phyloP scores from a whole-genome alignment of 2,113 vertebrate genomes.

The Scortum barcoo region DNA sequence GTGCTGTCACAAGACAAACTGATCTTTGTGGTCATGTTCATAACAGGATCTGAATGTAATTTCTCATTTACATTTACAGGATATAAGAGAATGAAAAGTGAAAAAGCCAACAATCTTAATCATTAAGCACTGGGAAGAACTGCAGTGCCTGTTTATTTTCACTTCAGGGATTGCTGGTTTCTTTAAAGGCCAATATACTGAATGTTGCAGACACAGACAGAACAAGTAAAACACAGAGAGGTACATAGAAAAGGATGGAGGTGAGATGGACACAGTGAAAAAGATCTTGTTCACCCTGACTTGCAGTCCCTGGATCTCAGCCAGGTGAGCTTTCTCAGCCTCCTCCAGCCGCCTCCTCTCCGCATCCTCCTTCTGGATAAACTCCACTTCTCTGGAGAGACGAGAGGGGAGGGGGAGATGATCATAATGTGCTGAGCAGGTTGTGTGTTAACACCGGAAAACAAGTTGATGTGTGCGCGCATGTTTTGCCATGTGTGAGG shows the following conservation, averaged over 20 bases:
- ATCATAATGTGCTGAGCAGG: conserved; percentile 34
- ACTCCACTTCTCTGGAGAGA: conserved; percentile 92
- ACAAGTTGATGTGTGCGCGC: conserved; percentile 19
- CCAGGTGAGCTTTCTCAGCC: conserved; percentile 92
- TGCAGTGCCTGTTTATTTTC: neutral
- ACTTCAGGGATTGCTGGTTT: neutral
- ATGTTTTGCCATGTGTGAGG: conserved; percentile 12
- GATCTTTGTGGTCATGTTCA: neutral
- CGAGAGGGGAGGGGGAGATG: conserved; percentile 16
- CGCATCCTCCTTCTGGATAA: conserved; percentile 94
- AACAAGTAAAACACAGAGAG: conserved; percentile 2
- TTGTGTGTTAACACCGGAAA: conserved; percentile 30
- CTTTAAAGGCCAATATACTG: neutral
- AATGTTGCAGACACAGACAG: neutral
- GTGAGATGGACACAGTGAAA: neutral
- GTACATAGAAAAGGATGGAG: neutral
- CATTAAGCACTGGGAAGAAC: neutral
- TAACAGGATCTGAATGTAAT: neutral
- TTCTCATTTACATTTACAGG: neutral
- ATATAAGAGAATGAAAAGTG: neutral
- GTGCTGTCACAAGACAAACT: neutral
- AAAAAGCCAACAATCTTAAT: neutral
- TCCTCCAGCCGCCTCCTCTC: conserved; percentile 96
- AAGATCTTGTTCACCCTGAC: conserved; percentile 85
- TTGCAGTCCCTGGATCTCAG: conserved; percentile 95